Base-by-base conservation (phyloP, 2,113 vertebrate species). In the Paracanthobrama guichenoti region DNA sequence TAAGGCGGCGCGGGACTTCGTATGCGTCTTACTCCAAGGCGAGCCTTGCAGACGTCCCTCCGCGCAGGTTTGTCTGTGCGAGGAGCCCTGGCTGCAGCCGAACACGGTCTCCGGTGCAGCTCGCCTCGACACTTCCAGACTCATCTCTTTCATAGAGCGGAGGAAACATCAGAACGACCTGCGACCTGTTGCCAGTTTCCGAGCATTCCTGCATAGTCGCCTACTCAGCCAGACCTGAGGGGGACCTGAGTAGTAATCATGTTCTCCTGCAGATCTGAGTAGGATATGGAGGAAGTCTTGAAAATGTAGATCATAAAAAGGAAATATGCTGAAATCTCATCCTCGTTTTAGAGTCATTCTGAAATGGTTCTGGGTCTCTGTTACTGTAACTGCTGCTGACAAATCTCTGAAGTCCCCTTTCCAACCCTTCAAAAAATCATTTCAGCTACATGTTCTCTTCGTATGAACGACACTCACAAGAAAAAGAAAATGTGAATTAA, bases 131-230 rank as follows among this genome's bases (percentile, higher is more conserved):
- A 98, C 93, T 57, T 96, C 97, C 81, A 95, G 98, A 91, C 95
- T 99, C 91, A 95, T 97, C 90, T 95, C 97, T 46, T 99, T 99
- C 93, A 97, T 98, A 82, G 97, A 98, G 95, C 93, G 97, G 90
- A 96, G 98, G 93, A 99, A 97, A 94, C 97, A 98, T 93, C 98
- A 98, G 95, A 99, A 97, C 71, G 98, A 99, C 59, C 88, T 92
- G 88, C 96, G 97, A 91, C 96, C 97, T 87, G 95, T 98, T 86
- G 95, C 96, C 91, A 96, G 96, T 90, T 93, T 99, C 88, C 94
- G 95, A 93, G 95, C 94, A 93, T 98, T 98, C 92, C 91, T 98
- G 89, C 97, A 96, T 87, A 96, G 95, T 93, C 96, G 96, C 91
- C 96, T 98, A 82, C 93, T 88, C 3, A 81, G 87, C 26, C 82